Evolutionary conservation across 2,797 vertebrate genomes (phyloP), one percentile per base, ranked within the genome.

Genomic region (Halcyon smyrnensis): DNA sequence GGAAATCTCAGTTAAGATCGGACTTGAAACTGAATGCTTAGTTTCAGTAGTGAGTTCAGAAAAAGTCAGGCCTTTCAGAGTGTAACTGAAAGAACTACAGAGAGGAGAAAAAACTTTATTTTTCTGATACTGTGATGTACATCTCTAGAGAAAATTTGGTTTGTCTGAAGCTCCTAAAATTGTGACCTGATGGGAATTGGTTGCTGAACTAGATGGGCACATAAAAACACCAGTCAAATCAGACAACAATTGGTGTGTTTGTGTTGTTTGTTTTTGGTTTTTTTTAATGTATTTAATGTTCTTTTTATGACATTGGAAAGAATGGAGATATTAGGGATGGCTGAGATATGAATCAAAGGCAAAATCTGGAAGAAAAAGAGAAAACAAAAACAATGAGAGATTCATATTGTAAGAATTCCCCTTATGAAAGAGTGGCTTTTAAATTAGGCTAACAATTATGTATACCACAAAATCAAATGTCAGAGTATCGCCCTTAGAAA

Each of bases 351-450:
- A 37, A 81, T n/a, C n/a, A 54, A 41, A 54, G 23, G 28, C 12
- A 89, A 76, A 86, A 87, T 28, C 10, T 84, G 21, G 37, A 51
- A 28, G 27, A 28, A 51, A 28, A 51, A 70, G 9, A 54, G 6
- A 8, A 34, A 54, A 60, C 50, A 48, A 56, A 53, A 25, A 0
- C 2, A 1, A 6, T 27, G 19, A 15, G 19, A 13, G 8, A 6
- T 62, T 88, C 8, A 18, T 51, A 39, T 36, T 34, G 24, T 62
- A 80, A 54, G 5, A 19, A 37, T 68, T 62, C 13, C 65, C 14
- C 79, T 20, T 18, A n/a, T 73, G 21, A 71, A 80, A 63, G 28
- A 71, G 15, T 11, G 71, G 6, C 18, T 76, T 84, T 89, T 65
- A 54, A 37, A 64, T 27, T 75, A 86, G 12, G 5, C 16, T 69